Percentiles rank a stretch among this genome's conserved stretches.
phyloP scores from a whole-genome alignment of 1,140 invertebrate genomes.

The Amyelois transitella region DNA sequence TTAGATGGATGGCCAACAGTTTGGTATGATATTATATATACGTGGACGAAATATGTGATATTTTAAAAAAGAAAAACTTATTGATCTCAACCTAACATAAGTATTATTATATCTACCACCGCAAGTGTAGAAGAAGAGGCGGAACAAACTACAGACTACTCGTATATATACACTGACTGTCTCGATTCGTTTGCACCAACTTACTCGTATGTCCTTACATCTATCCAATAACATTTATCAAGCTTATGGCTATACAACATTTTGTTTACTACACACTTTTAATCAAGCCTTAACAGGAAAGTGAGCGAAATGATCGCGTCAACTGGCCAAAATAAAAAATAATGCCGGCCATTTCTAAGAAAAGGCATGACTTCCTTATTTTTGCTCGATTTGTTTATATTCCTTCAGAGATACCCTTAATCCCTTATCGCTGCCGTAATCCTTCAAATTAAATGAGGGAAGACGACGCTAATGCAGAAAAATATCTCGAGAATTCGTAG shows the following conservation, averaged over 20 bases:
- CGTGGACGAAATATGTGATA: neutral
- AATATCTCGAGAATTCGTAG: constrained; percentile 9
- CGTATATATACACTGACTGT: too few species aligned
- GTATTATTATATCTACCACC: too few species aligned
- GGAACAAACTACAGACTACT: too few species aligned
- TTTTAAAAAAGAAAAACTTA: neutral
- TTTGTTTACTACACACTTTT: neutral
- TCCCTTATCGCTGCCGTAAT: constrained; percentile 5
- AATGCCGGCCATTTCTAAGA: neutral
- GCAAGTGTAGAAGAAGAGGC: too few species aligned
- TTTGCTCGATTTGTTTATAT: neutral
- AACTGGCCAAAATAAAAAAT: neutral
- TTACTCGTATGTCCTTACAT: too few species aligned
- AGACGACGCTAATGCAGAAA: constrained; percentile 6
- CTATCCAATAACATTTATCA: too few species aligned
- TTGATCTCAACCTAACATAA: too few species aligned
- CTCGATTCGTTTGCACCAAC: too few species aligned
- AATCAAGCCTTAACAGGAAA: neutral
- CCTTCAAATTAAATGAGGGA: constrained; percentile 10
- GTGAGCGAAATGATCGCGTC: neutral
- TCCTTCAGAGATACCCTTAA: neutral
- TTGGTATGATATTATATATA: neutral
- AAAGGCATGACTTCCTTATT: neutral
- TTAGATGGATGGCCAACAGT: neutral
- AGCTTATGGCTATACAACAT: neutral